phyloP scores from a whole-genome alignment of 2,113 vertebrate species.

The Nibea coibor region DNA sequence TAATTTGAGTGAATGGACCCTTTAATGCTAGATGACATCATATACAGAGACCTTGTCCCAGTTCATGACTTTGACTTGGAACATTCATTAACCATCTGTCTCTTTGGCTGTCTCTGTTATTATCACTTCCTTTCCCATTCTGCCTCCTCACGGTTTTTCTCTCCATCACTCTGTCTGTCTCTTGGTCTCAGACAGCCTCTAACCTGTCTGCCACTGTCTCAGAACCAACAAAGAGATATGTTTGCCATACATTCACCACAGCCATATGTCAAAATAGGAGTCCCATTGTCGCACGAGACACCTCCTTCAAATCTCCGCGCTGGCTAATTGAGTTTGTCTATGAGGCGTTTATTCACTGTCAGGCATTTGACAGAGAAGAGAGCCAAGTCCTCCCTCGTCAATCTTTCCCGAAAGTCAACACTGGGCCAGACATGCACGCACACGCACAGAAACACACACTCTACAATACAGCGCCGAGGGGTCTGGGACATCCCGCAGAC shows the following conservation, averaged over 20 bases:
- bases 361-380: slow-evolving; percentile 67
- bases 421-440: slow-evolving; percentile 66
- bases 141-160: not conserved
- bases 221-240: slow-evolving; percentile 58
- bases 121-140: slow-evolving; percentile 1
- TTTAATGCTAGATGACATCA: slow-evolving; percentile 21
- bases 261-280: slow-evolving; percentile 64
- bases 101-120: slow-evolving; percentile 14
- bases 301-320: slow-evolving; percentile 68
- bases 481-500: slow-evolving; percentile 80
- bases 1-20: not conserved
- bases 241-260: slow-evolving; percentile 63
- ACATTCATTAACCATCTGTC: slow-evolving; percentile 29
- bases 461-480: slow-evolving; percentile 77
- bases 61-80: not conserved
- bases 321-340: slow-evolving; percentile 78
- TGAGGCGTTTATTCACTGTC: slow-evolving; percentile 72
- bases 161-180: slow-evolving; percentile 28
- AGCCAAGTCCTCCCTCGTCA: slow-evolving; percentile 70
- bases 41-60: not conserved
- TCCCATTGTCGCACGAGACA: slow-evolving; percentile 63
- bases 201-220: slow-evolving; percentile 63
- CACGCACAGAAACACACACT: slow-evolving; percentile 65
- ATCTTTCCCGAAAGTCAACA: slow-evolving; percentile 78
- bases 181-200: slow-evolving; percentile 38